Base-by-base conservation (phyloP, 1,140 invertebrate genomes). In the Calycopis cecrops region DNA sequence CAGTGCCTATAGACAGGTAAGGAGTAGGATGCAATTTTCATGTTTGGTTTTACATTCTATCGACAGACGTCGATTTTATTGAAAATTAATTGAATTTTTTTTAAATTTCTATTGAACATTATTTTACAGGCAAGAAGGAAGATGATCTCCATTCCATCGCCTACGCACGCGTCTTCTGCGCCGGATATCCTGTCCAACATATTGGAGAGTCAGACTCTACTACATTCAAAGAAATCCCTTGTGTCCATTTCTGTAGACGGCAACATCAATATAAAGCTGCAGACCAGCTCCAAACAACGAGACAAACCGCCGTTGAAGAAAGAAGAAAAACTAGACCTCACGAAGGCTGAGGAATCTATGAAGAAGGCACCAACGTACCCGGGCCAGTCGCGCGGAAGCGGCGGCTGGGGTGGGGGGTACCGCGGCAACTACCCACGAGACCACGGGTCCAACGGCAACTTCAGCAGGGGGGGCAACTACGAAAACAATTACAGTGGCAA, bases 121-220 rank as follows among this genome's bases (percentile, higher is more conserved):
- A 14, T 57, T 48, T 47, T 79, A 48, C 67, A 88, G 87, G 75
- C 73, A 6, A 70, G 89, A 35, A 73, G 87, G 67, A 82, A 92
- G 84, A 81, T 88, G 67, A 49, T 88, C 58, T 58, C 73, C 16
- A 49, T 88, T 33, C 73, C 89, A 37, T 70, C 85, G 0, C 84
- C 83, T 9, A 62, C 71, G 4, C 71, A 76, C 38, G 79, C 69
- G 35, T 50, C 63, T 0, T 56, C 74, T 1, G 62, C 73, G 8
- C 73, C 72, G 4, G 74, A 77, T 79, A 65, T 97, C 0, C 73
- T 97, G 0, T 92, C 91, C 9, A 92, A 88, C 59, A 96, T 97
- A 57, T 87, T 97, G 63, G 89, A 91, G 50, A 90, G 90, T 58
- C 95, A 96, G 80, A 90, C 92, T 55, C 80, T 92, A n/a, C 91